Conservation (phyloP, 2,888 invertebrate genomes). For the Cephonodes hylas region DNA sequence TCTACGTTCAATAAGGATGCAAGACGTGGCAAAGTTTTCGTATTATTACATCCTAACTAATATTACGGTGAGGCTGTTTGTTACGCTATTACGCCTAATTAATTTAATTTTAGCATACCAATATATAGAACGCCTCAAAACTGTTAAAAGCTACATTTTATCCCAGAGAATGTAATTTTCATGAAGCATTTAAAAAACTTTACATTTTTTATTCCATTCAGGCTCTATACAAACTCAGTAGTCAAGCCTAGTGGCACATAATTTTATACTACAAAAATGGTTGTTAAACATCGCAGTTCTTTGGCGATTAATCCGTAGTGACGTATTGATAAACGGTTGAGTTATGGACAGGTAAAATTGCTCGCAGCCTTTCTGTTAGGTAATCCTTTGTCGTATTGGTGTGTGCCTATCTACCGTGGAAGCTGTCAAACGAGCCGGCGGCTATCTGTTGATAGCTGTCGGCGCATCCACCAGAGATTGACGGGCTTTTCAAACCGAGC, state of each 20-base stretch:
- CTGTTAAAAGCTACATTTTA: too few species aligned
- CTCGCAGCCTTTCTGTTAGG: conserved; percentile 42
- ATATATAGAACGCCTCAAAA: too few species aligned
- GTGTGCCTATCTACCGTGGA: conserved; percentile 35
- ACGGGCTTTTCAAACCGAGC: conserved; percentile 44
- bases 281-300: neutral
- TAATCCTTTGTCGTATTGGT: conserved; percentile 55
- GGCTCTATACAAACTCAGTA: too few species aligned
- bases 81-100: too few species aligned
- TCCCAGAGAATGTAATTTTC: too few species aligned
- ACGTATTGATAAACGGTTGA: conserved; percentile 24
- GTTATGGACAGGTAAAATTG: conserved; percentile 53
- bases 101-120: too few species aligned
- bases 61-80: too few species aligned
- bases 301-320: conserved; percentile 1
- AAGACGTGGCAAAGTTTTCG: conserved; percentile 28
- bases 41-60: too few species aligned
- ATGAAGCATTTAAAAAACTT: too few species aligned
- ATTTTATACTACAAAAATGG: conserved; percentile 15
- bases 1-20: conserved; percentile 44
- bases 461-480: conserved; percentile 46
- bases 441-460: conserved; percentile 60
- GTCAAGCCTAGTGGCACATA: too few species aligned
- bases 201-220: too few species aligned
- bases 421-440: conserved; percentile 43